Base-by-base conservation (phyloP, 1,140 invertebrate genomes). In the Pogonognathellus flavescens region DNA sequence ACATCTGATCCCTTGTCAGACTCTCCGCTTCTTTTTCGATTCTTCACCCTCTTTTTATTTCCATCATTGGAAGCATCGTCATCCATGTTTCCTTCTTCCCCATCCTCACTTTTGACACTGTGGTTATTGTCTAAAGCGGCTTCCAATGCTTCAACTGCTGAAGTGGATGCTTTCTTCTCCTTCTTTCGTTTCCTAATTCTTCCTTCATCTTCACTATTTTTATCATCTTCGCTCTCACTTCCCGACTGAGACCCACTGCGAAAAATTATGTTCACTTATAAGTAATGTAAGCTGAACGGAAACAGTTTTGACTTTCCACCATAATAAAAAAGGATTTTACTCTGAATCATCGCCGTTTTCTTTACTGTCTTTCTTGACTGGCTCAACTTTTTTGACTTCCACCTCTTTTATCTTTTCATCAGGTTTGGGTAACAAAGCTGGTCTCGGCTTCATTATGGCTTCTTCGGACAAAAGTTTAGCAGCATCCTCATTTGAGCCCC, bases 401-500 rank as follows among this genome's bases (percentile, higher is more conserved):
- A 88, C 82, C 87, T 87, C 86, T 59, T 89, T 87, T 88, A 16
- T 25, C 52, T 90, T 88, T 87, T 87, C 86, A 16, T 62, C 92
- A 59, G 49, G 57, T 6, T 55, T 60, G 0, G 20, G 83, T 16
- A 49, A 14, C 11, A 53, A 20, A n/a, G 81, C 82, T 82, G 84
- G 11, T 55, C 85, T 52, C 7, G 86, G 82, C 25, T 84, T 87
- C 62, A 66, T 84, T 5, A 88, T 83, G 22, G 86, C 59, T 52
- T 83, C 83, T 57, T 89, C 86, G 57, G 89, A 86, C 16, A 88
- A 76, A 88, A 88, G 90, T 90, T 88, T 87, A 60, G 84, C 6
- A 99, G 92, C 16, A 95, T 92, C 88, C 95, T 95, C 3, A 87
- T 99, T 98, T n/a, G 94, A 95, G 5, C 98, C 98, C 66, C 97